phyloP scores from a whole-genome alignment of 2,888 invertebrate species.

The Orchesella flavescens region DNA sequence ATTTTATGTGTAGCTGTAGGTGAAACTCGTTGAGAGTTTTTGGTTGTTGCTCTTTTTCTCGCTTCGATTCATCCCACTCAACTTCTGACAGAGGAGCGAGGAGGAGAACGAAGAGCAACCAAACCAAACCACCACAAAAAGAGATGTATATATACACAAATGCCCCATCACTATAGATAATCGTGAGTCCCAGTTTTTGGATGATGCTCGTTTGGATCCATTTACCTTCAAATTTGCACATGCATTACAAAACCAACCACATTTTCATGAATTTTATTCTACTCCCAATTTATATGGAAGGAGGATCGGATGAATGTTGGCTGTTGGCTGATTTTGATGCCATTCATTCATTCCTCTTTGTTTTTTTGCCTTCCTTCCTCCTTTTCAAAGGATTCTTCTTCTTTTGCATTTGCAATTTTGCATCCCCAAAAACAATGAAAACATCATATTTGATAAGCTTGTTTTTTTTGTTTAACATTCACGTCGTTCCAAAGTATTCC shows the following conservation, averaged over 20 bases:
- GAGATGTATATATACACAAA: background rate
- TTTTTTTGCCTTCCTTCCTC: background rate
- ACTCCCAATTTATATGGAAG: background rate
- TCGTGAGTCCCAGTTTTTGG: background rate
- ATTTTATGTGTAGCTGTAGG: slow-evolving; percentile 2
- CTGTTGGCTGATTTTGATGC: background rate
- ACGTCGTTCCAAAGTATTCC: too few relatives aligned
- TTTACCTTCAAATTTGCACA: slow-evolving; percentile 30
- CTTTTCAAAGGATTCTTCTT: background rate
- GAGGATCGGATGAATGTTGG: too few relatives aligned
- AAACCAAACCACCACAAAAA: too few relatives aligned
- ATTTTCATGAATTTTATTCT: background rate
- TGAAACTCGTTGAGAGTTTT: slow-evolving; percentile 42
- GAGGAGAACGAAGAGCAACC: background rate
- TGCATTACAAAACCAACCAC: background rate
- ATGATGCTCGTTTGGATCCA: slow-evolving; percentile 2
- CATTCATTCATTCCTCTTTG: background rate
- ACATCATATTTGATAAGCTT: too few relatives aligned
- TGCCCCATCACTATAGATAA: too few relatives aligned
- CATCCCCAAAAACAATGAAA: too few relatives aligned
- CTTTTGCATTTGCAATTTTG: too few relatives aligned
- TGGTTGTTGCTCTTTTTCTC: slow-evolving; percentile 52
- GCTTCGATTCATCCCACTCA: slow-evolving; percentile 32
- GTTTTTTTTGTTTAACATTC: too few relatives aligned
- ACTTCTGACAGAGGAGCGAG: slow-evolving; percentile 2